Base-by-base conservation (phyloP, 2,113 vertebrate genomes). In the Poecile atricapillus region DNA sequence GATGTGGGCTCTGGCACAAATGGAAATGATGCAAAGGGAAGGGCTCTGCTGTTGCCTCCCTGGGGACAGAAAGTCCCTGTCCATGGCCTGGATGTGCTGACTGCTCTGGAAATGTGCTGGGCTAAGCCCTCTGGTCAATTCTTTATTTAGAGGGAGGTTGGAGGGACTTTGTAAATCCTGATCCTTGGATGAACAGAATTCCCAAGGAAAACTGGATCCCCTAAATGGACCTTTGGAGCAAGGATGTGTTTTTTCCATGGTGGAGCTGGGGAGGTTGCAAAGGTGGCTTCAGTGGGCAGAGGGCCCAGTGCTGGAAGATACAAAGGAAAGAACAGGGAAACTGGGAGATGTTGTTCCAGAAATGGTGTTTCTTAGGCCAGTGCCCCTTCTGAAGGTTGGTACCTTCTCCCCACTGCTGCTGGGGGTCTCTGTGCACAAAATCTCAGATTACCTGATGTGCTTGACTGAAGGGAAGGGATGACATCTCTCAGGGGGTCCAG, bases 231-330 rank as follows among this genome's bases (percentile, higher is more conserved):
- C 9, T 16, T 16, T 39, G 52, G 22, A 16, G 24, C 7, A 12
- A 31, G 37, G n/a, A 37, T 1, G 2, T 13, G 6, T 17, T 23
- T 53, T 9, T 27, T 37, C 13, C 20, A 6, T 55, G 0, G 0
- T 15, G 70, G 19, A 35, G 25, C 30, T 85, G 83, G 31, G 37
- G 23, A 56, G 27, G 33, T 15, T 8, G 30, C 27, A 47, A 63
- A 92, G 53, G 33, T 2, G 5, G 25, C 46, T 65, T 52, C 7
- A 7, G 23, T 9, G 35, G 39, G 20, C 37, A 25, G 49, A 30
- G 33, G 46, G 27, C 25, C 8, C 9, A 8, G 12, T 7, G 37
- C 13, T 49, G 71, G 35, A 69, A 68, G 47, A 20, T 6, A 7
- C 3, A 12, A 55, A 53, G 19, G 55, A 50, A 67, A 53, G 27